Evolutionary conservation across 2,888 invertebrate genomes (phyloP), one percentile per base, ranked within the genome.

Genomic region (Trimorus sp.): DNA sequence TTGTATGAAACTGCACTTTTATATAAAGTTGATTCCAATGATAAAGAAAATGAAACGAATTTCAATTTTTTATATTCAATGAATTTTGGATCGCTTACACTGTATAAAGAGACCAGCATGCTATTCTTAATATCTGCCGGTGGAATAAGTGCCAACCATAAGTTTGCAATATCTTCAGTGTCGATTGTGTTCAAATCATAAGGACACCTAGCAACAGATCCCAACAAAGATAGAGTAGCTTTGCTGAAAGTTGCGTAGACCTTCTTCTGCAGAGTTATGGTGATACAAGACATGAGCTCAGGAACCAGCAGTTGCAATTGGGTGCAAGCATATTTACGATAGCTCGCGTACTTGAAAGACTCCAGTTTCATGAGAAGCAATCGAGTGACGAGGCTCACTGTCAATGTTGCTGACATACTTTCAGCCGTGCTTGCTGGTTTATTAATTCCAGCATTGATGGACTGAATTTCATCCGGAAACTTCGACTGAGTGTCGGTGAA

Each of bases 91-190:
- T n/a, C n/a, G n/a, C 86, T 86, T 70, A 89, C 89, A 68, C 90
- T 88, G 69, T 92, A 92, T 6, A 91, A 76, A 5, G 88, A 89
- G 60, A 89, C 87, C 38, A 91, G 74, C 86, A 92, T 87, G 45
- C 91, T 91, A 54, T 89, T 88, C 0, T 87, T 88, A 8, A 92
- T 88, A 16, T 88, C 89, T 0, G 83, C 78, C 0, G 91, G 91
- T 14, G 91, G 91, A 26, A 89, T 87, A 7, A 92, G 83, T 2
- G 86, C 87, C n/a, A 91, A 83, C 89, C 91, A 91, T 0, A 92
- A 69, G 73, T 89, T 90, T 0, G 89, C 88, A n/a, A 90, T 88
- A 9, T 89, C 86, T 37, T 89, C 89, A 12, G 86, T 81, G 49
- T 87, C 87, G n/a, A 90, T 83, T 0, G 89, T 88, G n/a, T 87